phyloP scores from a whole-genome alignment of 2,888 invertebrate species.

The Drymonia ruficornis region DNA sequence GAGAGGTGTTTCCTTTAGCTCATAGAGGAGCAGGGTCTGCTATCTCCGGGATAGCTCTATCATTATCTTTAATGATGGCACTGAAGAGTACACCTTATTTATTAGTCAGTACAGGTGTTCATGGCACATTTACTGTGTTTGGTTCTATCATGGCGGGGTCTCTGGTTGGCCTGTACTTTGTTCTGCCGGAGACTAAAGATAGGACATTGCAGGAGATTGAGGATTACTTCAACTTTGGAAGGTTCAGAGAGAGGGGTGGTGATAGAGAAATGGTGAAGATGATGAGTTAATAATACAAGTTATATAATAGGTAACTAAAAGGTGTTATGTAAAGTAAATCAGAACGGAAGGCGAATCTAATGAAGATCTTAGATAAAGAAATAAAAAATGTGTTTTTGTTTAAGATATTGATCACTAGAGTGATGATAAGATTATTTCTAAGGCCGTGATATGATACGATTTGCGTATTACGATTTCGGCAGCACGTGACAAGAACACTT shows the following conservation, averaged over 20 bases:
- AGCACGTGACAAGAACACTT: background rate
- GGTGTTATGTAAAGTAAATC: background rate
- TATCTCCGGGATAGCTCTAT: slow-evolving; percentile 69
- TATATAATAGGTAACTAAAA: background rate
- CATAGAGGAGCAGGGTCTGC: slow-evolving; percentile 51
- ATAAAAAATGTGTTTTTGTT: too few species aligned
- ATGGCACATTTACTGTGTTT: slow-evolving; percentile 22
- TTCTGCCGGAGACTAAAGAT: slow-evolving; percentile 83
- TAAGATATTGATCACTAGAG: background rate
- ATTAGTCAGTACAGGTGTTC: slow-evolving; percentile 71
- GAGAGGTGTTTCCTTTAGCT: slow-evolving; percentile 49
- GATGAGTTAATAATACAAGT: background rate
- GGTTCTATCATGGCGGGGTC: slow-evolving; percentile 6
- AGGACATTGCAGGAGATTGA: slow-evolving; percentile 83
- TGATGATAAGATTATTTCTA: background rate
- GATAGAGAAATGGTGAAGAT: slow-evolving; percentile 4
- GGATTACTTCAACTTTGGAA: slow-evolving; percentile 47
- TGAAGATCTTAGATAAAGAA: too few species aligned
- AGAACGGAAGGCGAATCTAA: background rate
- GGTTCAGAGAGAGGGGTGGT: slow-evolving; percentile 2
- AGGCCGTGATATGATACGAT: background rate
- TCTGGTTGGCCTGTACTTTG: slow-evolving; percentile 5
- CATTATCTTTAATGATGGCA: slow-evolving; percentile 48
- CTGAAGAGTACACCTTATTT: slow-evolving; percentile 6
- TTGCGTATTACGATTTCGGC: background rate